A percentile compares a stretch with the other conserved stretches of the same genome.
These are phyloP conservation scores for Lampropteryx suffumata DNA, from an alignment of 2,888 invertebrate species.

Conservation along the genomic window DNA sequence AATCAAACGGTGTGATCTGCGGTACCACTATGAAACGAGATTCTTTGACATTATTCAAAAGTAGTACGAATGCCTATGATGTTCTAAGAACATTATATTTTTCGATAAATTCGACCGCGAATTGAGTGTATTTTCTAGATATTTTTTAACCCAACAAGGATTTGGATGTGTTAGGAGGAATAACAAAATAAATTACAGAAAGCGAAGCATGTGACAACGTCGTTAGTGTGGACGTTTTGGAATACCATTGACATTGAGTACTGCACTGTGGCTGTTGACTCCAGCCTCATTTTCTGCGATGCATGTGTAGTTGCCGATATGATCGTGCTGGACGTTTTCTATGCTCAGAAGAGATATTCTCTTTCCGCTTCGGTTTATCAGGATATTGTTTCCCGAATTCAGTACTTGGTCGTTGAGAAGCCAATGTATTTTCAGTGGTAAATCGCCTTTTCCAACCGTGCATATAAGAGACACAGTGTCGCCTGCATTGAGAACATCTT, in stretches of 20 bases:
- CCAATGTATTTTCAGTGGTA: constrained; percentile 87
- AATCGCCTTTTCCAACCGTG: constrained; percentile 87
- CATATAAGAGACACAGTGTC: constrained; percentile 88
- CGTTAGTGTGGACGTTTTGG: constrained; percentile 8
- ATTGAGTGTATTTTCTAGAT: not conserved
- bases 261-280: constrained; percentile 82
- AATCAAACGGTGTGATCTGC: constrained; percentile 90
- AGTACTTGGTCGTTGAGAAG: constrained; percentile 83
- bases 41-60: constrained; percentile 1
- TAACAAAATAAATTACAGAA: constrained; percentile 15
- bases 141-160: not conserved
- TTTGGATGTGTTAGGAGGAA: constrained; percentile 5
- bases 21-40: constrained; percentile 85
- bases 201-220: constrained; percentile 20
- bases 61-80: not conserved
- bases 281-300: constrained; percentile 86
- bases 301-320: constrained; percentile 85
- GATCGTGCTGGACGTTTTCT: constrained; percentile 80
- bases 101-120: not conserved
- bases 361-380: constrained; percentile 45
- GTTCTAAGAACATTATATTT: not conserved
- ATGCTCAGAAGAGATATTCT: constrained; percentile 78
- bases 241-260: constrained; percentile 87
- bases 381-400: constrained; percentile 49
- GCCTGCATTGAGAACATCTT: constrained; percentile 87